phyloP scores from a whole-genome alignment of 2,888 invertebrate genomes.

The Dicycla oo region DNA sequence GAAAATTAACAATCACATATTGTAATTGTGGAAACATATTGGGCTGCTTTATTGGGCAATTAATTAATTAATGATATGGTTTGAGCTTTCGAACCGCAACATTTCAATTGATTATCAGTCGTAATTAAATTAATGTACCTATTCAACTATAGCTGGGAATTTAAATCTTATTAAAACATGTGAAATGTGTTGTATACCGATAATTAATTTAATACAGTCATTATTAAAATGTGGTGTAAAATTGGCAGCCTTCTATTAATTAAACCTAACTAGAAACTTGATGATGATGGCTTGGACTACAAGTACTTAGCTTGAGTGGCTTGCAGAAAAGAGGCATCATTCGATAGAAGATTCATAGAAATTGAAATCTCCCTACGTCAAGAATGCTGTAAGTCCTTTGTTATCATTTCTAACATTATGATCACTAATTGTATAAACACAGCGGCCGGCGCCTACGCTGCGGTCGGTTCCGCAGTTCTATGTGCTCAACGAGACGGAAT shows the following conservation, averaged over 20 bases:
- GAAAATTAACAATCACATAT: neutral
- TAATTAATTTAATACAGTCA: neutral
- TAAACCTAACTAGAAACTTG: neutral
- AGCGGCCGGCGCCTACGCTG: neutral
- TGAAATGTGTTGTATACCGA: neutral
- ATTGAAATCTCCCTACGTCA: neutral
- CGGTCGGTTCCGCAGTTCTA: constrained; percentile 4
- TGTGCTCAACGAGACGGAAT: constrained; percentile 28
- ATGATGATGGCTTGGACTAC: neutral
- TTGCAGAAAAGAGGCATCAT: neutral
- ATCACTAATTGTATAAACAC: neutral
- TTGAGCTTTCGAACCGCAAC: constrained; percentile 2
- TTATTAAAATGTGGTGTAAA: neutral
- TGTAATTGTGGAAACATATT: neutral
- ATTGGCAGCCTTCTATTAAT: neutral
- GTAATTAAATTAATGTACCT: too few relatives aligned
- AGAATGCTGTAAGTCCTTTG: neutral
- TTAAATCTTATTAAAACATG: neutral
- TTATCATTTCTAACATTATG: neutral
- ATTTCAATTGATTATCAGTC: constrained; percentile 3
- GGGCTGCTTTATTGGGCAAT: neutral
- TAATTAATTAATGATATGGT: neutral
- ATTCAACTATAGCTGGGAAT: neutral
- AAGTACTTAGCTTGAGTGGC: neutral
- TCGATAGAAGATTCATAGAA: neutral